Evolutionary conservation across 2,888 invertebrate genomes (phyloP), one percentile per base, ranked within the genome.

Genomic region (Myopa tessellatipennis): DNA sequence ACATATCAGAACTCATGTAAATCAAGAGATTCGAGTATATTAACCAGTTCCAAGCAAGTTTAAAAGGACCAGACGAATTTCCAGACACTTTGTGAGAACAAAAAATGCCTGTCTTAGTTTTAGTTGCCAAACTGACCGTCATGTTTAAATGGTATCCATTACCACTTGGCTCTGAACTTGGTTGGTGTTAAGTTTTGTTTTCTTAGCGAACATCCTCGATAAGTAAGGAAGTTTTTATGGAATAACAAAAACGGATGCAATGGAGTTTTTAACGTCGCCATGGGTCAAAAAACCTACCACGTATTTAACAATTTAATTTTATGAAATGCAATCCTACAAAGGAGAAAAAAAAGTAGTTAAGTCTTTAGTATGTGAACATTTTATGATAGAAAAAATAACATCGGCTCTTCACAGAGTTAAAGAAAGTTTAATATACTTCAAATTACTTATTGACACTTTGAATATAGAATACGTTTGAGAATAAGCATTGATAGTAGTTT

Each of bases 111-210:
- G 14, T 4, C 16, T 55, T 55, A 4, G n/a, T 55, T 55, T 63
- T 18, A 63, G 26, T 52, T 69, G 72, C 61, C 45, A 72, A 72
- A 38, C 12, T 40, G 60, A 45, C 72, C 36, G 52, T 52, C 67
- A 69, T 52, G 18, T 10, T 18, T 72, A 60, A 72, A 26, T 45
- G 61, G 60, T 72, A 72, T 72, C 72, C 38, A 72, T 72, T 72
- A 72, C 72, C 38, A 72, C 45, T 72, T 72, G 40, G 61, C 61
- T 72, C 34, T 10, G 7, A 26, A 4, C 36, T 18, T 70, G 55
- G 4, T 55, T 14, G 14, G 55, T 70, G 10, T 70, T 55, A n/a
- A 70, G 34, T 70, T 52, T 55, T 14, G 38, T 18, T 69, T 6
- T 52, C 6, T 18, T 50, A 50, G 45, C 69, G 26, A 69, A 69